These are phyloP conservation scores for Aphidius ervi DNA, from an alignment of 1,140 invertebrate species.

Conservation along the genomic window DNA sequence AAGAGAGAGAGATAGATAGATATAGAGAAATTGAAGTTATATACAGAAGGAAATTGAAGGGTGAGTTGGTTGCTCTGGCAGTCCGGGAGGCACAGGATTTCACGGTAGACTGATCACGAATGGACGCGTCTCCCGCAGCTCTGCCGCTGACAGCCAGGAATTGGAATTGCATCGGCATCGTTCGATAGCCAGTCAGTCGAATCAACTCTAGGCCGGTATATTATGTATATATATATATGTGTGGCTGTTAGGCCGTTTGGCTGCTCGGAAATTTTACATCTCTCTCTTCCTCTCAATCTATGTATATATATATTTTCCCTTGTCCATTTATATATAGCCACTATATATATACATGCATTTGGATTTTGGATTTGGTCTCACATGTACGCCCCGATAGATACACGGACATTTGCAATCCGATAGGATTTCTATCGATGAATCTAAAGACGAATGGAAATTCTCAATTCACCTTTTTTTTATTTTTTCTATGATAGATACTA, in stretches of 20 bases:
- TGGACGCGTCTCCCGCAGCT: slow-evolving; percentile 54
- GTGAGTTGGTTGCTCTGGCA: slow-evolving; percentile 26
- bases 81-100: slow-evolving; percentile 48
- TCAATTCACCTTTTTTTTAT: background rate
- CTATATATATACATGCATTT: background rate
- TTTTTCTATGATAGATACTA: background rate
- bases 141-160: slow-evolving; percentile 55
- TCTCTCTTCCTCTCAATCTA: background rate
- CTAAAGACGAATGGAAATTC: slow-evolving; percentile 49
- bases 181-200: slow-evolving; percentile 49
- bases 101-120: slow-evolving; percentile 49
- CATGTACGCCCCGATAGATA: slow-evolving; percentile 4
- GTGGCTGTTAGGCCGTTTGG: slow-evolving; percentile 24
- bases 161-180: slow-evolving; percentile 55
- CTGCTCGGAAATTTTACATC: slow-evolving; percentile 9
- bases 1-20: no score
- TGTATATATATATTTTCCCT: background rate
- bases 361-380: background rate
- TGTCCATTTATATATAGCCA: no score
- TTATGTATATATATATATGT: slow-evolving; percentile 10
- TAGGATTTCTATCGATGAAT: background rate
- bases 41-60: slow-evolving; percentile 23
- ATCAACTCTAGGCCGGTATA: slow-evolving; percentile 15
- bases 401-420: slow-evolving; percentile 18
- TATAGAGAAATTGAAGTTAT: background rate